Base-by-base conservation (phyloP, 1,140 invertebrate species). In the Chlorops oryzae region DNA sequence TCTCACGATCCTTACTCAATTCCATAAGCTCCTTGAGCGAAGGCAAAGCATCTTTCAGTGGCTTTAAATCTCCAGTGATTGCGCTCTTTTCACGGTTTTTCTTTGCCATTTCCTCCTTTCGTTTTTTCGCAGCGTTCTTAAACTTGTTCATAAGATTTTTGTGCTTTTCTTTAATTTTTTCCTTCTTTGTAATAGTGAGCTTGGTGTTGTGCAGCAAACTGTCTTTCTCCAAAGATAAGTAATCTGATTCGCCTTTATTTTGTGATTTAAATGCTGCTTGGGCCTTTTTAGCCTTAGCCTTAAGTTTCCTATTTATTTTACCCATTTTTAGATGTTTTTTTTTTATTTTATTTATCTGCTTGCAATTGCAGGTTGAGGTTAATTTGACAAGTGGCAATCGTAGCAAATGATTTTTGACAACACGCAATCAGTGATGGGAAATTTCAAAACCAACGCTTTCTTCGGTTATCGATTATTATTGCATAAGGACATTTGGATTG, bases 41-140 rank as follows among this genome's bases (percentile, higher is more conserved):
- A 18, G 70, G 67, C 17, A 73, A 35, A 0, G 67, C 68, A 61
- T 73, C 70, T 1, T 60, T 57, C 0, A 73, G 48, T 1, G 67
- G 61, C 13, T 65, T 64, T 1, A 72, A 48, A 38, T 72, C 64
- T 9, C 70, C 70, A n/a, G 63, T 57, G 1, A 66, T 55, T 13
- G 56, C 52, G 13, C 59, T 63, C 32, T 70, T 70, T 43, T 65
- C 55, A 2, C 62, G 50, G 43, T 64, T 59, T 34, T 62, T 60
- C n/a, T 57, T 56, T 2, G 65, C 61, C 17, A 47, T 23, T 32
- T 65, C 60, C 18, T 68, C 60, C 32, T 66, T 68, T 15, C 55
- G 47, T 25, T 68, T 53, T 41, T 68, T 63, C 1, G 57, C 55
- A 1, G 50, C 45, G 2, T 58, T 50, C 9, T 45, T 45, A 24